Evolutionary conservation across 2,888 invertebrate genomes (phyloP).

Genomic region (Lasioglossum oenotherae): DNA sequence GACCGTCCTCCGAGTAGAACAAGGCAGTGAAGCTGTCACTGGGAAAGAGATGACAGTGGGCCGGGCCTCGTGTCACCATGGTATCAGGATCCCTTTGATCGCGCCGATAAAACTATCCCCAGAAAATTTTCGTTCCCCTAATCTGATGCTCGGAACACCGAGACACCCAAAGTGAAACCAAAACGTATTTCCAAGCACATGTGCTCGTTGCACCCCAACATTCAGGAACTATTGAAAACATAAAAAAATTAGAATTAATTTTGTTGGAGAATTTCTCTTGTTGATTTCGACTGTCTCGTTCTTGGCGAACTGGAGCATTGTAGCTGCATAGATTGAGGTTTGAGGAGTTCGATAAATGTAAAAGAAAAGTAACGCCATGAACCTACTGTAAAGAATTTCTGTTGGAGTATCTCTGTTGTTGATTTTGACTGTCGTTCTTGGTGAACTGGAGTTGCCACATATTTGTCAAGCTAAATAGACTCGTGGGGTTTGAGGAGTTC

Average conservation of each 20-base stretch:
- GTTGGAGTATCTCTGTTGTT: too few relatives aligned
- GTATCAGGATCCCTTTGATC: conserved; percentile 67
- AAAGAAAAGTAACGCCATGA: too few relatives aligned
- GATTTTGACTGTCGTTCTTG: too few relatives aligned
- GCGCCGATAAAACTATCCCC: conserved; percentile 54
- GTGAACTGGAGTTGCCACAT: too few relatives aligned
- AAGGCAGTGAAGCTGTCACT: conserved; percentile 79
- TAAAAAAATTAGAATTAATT: too few relatives aligned
- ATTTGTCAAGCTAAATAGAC: too few relatives aligned
- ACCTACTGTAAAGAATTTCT: too few relatives aligned
- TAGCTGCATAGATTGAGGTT: neutral
- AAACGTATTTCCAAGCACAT: neutral
- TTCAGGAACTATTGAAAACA: too few relatives aligned
- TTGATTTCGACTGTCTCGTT: too few relatives aligned
- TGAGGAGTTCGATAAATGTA: neutral
- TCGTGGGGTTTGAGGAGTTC: neutral
- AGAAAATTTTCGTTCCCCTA: conserved; percentile 48
- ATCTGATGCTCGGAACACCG: conserved; percentile 43
- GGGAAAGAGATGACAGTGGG: conserved; percentile 77
- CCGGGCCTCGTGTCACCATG: conserved; percentile 57
- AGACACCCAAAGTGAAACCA: conserved; percentile 8
- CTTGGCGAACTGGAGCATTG: too few relatives aligned
- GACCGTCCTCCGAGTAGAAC: conserved; percentile 63
- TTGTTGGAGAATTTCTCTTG: too few relatives aligned
- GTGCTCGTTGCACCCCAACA: conserved; percentile 17